phyloP scores from a whole-genome alignment of 2,888 invertebrate species.

The Ormyrus thymus region DNA sequence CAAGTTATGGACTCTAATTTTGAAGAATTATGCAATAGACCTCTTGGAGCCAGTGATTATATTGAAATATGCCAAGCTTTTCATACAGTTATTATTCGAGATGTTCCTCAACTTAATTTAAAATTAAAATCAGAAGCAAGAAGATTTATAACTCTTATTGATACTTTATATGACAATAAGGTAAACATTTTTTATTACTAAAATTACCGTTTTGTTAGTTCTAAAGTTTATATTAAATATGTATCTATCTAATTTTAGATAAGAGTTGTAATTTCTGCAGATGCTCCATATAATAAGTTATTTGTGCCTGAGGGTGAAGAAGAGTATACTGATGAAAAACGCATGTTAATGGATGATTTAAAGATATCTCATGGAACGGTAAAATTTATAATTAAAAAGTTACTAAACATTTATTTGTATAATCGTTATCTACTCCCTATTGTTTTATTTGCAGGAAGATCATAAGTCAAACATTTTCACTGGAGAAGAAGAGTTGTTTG shows the following conservation, averaged over 20 bases:
- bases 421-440: conserved; percentile 8
- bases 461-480: conserved; percentile 94
- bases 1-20: conserved; percentile 92
- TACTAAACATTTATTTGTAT: conserved; percentile 24
- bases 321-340: conserved; percentile 85
- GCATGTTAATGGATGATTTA: conserved; percentile 96
- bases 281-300: conserved; percentile 84
- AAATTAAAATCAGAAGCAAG: conserved; percentile 90
- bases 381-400: conserved; percentile 67
- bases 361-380: conserved; percentile 87
- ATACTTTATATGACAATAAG: conserved; percentile 96
- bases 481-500: conserved; percentile 98
- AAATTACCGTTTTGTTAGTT: too few relatives aligned
- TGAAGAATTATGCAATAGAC: conserved; percentile 92
- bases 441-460: conserved; percentile 78
- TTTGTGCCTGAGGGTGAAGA: conserved; percentile 79
- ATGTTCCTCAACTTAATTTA: conserved; percentile 90
- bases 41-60: conserved; percentile 96
- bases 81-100: conserved; percentile 94
- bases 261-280: conserved; percentile 88
- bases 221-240: background rate
- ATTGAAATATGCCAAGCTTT: conserved; percentile 94
- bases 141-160: conserved; percentile 96
- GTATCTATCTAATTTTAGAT: conserved; percentile 76
- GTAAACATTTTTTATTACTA: conserved; percentile 74